Conservation (phyloP, 2,113 vertebrate genomes). For the Sardina pilchardus region DNA sequence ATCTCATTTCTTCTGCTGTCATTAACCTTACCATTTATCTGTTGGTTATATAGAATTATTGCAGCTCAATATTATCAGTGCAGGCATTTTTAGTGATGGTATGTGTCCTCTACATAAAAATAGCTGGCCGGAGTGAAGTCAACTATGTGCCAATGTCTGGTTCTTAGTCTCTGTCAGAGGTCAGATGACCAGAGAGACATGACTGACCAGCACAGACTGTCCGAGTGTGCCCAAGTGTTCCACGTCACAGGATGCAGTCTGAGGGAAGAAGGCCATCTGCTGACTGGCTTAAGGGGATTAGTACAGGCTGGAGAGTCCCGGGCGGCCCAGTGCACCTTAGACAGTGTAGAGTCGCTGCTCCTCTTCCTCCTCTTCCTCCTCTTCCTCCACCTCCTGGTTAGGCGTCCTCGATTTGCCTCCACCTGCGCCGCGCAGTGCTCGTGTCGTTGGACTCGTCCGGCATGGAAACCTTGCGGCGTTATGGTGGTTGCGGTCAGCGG, state of each 20-base stretch:
- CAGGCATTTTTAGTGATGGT: neutral
- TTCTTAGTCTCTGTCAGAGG: neutral
- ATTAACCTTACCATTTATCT: neutral
- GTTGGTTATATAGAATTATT: neutral
- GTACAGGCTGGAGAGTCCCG: slow-evolving; percentile 53
- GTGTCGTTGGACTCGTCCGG: neutral
- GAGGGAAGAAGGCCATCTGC: slow-evolving; percentile 54
- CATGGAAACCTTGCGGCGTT: neutral
- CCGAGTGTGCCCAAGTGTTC: neutral
- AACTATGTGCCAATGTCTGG: neutral
- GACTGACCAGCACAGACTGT: neutral
- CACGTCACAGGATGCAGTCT: neutral
- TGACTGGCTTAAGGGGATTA: slow-evolving; percentile 61
- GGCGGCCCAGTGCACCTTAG: neutral
- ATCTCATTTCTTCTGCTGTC: neutral
- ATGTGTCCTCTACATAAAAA: neutral
- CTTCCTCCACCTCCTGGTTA: neutral
- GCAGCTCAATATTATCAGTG: neutral
- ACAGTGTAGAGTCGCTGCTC: neutral
- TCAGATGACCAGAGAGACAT: neutral
- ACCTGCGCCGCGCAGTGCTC: neutral
- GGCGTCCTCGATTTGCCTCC: neutral
- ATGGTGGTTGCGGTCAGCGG: neutral
- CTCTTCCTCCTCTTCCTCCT: neutral
- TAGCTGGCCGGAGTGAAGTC: neutral